These are phyloP conservation scores for Branchinecta sandiegonensis DNA, from an alignment of 2,888 invertebrate genomes.

Conservation along the genomic window DNA sequence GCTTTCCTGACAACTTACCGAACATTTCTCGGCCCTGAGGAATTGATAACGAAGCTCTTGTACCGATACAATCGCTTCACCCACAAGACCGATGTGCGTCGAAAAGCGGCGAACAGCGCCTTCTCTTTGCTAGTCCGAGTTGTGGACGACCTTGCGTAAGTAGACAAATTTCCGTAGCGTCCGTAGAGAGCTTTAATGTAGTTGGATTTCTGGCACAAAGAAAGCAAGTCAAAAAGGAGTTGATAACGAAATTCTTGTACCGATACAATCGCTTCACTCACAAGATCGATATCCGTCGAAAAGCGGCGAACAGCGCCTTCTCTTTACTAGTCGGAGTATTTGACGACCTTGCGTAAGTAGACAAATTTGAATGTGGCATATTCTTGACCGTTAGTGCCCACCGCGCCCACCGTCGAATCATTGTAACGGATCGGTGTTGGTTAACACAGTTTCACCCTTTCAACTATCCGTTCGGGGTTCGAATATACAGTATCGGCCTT, in stretches of 20 bases:
- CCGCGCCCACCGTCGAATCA: too few species aligned
- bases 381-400: too few species aligned
- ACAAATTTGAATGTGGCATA: too few species aligned
- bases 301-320: constrained; percentile 70
- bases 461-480: too few species aligned
- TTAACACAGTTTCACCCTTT: too few species aligned
- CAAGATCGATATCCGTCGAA: constrained; percentile 48
- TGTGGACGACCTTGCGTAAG: constrained; percentile 90
- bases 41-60: constrained; percentile 69
- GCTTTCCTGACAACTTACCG: constrained; percentile 96
- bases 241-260: constrained; percentile 30
- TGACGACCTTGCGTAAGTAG: constrained; percentile 88
- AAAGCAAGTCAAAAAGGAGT: too few species aligned
- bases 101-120: constrained; percentile 64
- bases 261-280: constrained; percentile 59
- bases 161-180: too few species aligned
- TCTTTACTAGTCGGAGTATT: constrained; percentile 85
- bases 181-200: too few species aligned
- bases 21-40: constrained; percentile 77
- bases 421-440: too few species aligned
- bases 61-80: constrained; percentile 60
- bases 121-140: constrained; percentile 86
- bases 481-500: too few species aligned
- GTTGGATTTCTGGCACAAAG: too few species aligned
- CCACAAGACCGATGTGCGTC: constrained; percentile 48